These are phyloP conservation scores for Eremophila alpestris DNA, from an alignment of 2,797 vertebrate genomes.

Conservation along the genomic window DNA sequence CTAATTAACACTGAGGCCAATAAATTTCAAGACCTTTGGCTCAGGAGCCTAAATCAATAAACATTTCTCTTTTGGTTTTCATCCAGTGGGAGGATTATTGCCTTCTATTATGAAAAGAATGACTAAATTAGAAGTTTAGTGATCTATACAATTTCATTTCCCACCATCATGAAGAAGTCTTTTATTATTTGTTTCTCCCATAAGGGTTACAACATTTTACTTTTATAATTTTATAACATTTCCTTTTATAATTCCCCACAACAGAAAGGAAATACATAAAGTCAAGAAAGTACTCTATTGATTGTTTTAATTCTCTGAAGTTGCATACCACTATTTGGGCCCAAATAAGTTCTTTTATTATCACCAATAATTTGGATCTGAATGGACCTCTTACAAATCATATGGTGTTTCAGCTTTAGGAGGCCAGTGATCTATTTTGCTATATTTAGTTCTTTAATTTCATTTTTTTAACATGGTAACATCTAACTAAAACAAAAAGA, in stretches of 20 bases:
- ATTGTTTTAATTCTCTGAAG: neutral
- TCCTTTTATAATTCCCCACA: neutral
- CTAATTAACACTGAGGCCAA: neutral
- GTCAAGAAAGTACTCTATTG: neutral
- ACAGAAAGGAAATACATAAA: neutral
- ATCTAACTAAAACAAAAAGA: neutral
- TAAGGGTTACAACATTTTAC: neutral
- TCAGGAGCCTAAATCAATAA: neutral
- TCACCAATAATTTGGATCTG: neutral
- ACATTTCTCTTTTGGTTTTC: neutral
- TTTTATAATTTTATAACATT: too few species aligned
- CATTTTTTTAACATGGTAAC: neutral
- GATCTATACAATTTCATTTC: neutral
- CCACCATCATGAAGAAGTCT: neutral
- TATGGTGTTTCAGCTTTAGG: neutral
- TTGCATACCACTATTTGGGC: neutral
- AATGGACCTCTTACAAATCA: neutral
- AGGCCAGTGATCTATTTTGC: neutral
- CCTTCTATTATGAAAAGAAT: neutral
- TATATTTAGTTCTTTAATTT: neutral
- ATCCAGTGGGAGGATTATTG: neutral
- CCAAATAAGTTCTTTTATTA: neutral
- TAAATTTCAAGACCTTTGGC: neutral
- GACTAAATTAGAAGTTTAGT: neutral
- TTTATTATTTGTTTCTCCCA: neutral